phyloP scores from a whole-genome alignment of 1,140 invertebrate genomes.

The Cyclargus thomasi region DNA sequence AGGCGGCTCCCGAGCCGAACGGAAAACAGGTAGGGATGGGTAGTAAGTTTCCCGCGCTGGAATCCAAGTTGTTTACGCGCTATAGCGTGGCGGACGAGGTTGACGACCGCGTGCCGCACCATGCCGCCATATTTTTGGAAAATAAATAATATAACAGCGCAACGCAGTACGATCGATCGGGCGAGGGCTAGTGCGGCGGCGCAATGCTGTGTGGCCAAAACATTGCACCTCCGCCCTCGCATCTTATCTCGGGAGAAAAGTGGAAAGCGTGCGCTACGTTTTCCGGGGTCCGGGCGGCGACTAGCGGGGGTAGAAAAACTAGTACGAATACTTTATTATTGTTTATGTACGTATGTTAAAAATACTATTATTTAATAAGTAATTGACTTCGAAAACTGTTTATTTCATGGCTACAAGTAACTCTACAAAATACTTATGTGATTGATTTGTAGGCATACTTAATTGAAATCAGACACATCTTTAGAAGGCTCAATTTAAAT shows the following conservation, averaged over 20 bases:
- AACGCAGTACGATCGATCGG: constrained; percentile 64
- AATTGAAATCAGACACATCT: too few relatives aligned
- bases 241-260: constrained; percentile 21
- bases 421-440: too few relatives aligned
- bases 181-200: constrained; percentile 56
- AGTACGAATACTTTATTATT: too few relatives aligned
- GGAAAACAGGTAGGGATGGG: constrained; percentile 40
- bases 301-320: background rate
- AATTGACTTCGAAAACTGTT: too few relatives aligned
- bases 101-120: constrained; percentile 60
- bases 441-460: too few relatives aligned
- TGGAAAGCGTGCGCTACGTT: background rate
- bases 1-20: constrained; percentile 20
- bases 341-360: too few relatives aligned
- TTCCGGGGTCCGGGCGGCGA: too few relatives aligned
- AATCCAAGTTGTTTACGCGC: constrained; percentile 64
- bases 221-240: constrained; percentile 54
- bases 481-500: too few relatives aligned
- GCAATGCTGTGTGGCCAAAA: constrained; percentile 54
- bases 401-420: too few relatives aligned
- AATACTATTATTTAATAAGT: too few relatives aligned
- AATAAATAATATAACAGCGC: constrained; percentile 70
- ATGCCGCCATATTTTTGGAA: constrained; percentile 68
- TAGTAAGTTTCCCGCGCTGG: constrained; percentile 56
- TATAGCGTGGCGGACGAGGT: constrained; percentile 50